Conservation (phyloP, 1,140 invertebrate species). For the Hypsibius dujardini region DNA sequence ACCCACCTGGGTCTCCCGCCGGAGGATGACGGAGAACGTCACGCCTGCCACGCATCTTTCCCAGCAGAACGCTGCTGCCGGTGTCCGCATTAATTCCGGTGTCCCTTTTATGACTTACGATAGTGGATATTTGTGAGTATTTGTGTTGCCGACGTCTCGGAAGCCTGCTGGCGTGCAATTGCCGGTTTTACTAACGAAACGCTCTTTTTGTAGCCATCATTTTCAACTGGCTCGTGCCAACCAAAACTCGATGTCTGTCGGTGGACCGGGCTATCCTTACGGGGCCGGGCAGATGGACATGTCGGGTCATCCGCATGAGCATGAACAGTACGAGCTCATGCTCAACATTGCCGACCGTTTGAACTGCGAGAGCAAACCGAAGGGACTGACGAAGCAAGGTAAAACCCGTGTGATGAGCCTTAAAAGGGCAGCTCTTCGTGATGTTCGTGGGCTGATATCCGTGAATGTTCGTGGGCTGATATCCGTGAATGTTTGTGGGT, state of each 20-base stretch:
- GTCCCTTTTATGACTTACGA: no score
- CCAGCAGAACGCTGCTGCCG: no score
- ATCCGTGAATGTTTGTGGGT: no score
- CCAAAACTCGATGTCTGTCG: not conserved
- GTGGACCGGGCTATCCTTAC: no score
- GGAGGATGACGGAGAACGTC: conserved; percentile 12
- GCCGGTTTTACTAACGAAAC: not conserved
- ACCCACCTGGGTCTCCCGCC: not conserved
- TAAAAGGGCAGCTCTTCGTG: conserved; percentile 21
- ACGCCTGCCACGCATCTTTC: not conserved
- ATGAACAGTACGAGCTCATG: conserved; percentile 44
- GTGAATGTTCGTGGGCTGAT: no score
- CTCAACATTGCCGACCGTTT: conserved; percentile 59
- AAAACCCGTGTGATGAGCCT: conserved; percentile 14
- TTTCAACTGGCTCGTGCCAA: not conserved
- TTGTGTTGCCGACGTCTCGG: no score
- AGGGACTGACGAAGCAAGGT: conserved; percentile 53
- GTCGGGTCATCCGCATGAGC: not conserved
- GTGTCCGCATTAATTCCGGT: no score
- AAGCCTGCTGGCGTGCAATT: not conserved
- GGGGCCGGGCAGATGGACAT: no score
- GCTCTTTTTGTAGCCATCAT: not conserved
- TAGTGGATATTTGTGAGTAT: no score
- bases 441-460: not conserved
- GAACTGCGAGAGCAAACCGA: conserved; percentile 67